A percentile compares a stretch with the other conserved stretches of the same genome.
Conservation (phyloP, 1,140 invertebrate species). For the Scaptodrosophila lebanonensis region DNA sequence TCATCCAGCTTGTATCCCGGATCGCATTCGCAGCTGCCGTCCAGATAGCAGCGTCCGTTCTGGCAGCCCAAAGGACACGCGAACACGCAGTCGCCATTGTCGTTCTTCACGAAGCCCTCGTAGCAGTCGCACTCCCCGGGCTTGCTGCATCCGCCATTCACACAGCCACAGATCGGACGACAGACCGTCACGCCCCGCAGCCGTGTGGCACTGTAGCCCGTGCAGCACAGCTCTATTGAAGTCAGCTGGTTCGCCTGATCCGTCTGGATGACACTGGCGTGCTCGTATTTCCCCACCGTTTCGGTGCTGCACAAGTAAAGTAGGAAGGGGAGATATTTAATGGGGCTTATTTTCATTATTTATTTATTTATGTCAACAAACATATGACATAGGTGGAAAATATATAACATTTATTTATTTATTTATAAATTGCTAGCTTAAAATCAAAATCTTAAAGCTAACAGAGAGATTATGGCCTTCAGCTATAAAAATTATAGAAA, state of each 20-base stretch:
- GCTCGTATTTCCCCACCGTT: constrained; percentile 39
- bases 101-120: constrained; percentile 78
- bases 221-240: constrained; percentile 78
- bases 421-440: no score
- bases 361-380: background rate
- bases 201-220: constrained; percentile 79
- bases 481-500: no score
- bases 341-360: no score
- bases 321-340: no score
- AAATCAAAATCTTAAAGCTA: background rate
- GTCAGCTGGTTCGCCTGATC: constrained; percentile 43
- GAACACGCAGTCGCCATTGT: constrained; percentile 69
- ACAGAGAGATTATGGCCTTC: background rate
- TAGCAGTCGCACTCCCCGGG: constrained; percentile 80
- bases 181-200: constrained; percentile 74
- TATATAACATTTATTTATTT: no score
- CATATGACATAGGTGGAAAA: no score
- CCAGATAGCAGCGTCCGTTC: constrained; percentile 78
- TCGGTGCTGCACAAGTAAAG: constrained; percentile 47
- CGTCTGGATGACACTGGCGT: constrained; percentile 34
- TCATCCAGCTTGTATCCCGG: constrained; percentile 81
- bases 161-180: constrained; percentile 79
- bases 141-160: constrained; percentile 79
- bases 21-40: constrained; percentile 80
- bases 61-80: constrained; percentile 66